These are phyloP conservation scores for Drosophila aldrichi DNA, from an alignment of 2,888 invertebrate species.

Conservation along the genomic window DNA sequence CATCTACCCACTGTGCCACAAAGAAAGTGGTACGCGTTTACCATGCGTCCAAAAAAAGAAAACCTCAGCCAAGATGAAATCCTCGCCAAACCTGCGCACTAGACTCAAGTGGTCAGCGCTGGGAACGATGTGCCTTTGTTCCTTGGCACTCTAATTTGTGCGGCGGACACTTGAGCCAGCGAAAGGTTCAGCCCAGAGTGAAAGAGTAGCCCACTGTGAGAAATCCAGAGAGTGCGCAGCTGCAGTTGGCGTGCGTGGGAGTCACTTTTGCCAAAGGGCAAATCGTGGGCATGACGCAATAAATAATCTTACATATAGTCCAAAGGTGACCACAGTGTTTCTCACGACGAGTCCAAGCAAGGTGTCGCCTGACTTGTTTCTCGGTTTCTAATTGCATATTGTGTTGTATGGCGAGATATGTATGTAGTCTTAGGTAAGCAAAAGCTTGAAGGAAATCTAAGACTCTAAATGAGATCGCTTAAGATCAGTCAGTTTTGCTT, in stretches of 20 bases:
- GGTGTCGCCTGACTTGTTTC: slow-evolving; percentile 40
- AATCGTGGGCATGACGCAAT: slow-evolving; percentile 66
- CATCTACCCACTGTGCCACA: slow-evolving; percentile 51
- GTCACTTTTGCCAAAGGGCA: slow-evolving; percentile 57
- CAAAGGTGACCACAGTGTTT: slow-evolving; percentile 27
- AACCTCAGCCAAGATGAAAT: slow-evolving; percentile 7
- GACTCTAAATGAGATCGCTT: too few species aligned
- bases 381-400: background rate
- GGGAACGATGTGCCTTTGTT: slow-evolving; percentile 60
- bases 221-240: slow-evolving; percentile 53
- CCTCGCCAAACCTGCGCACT: slow-evolving; percentile 8
- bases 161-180: slow-evolving; percentile 70
- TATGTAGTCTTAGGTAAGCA: background rate
- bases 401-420: too few species aligned
- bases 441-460: background rate
- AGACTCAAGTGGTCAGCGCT: slow-evolving; percentile 75
- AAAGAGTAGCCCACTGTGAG: slow-evolving; percentile 60
- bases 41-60: slow-evolving; percentile 64
- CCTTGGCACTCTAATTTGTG: slow-evolving; percentile 69
- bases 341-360: slow-evolving; percentile 51
- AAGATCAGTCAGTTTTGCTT: too few species aligned
- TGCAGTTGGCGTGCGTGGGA: slow-evolving; percentile 75
- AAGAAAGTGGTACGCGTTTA: slow-evolving; percentile 77
- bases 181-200: slow-evolving; percentile 56
- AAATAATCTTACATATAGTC: slow-evolving; percentile 23